A percentile compares a stretch with the other conserved stretches of the same genome.
These are phyloP conservation scores for Ptilonorhynchus violaceus DNA, from an alignment of 2,113 vertebrate genomes.

Conservation along the genomic window DNA sequence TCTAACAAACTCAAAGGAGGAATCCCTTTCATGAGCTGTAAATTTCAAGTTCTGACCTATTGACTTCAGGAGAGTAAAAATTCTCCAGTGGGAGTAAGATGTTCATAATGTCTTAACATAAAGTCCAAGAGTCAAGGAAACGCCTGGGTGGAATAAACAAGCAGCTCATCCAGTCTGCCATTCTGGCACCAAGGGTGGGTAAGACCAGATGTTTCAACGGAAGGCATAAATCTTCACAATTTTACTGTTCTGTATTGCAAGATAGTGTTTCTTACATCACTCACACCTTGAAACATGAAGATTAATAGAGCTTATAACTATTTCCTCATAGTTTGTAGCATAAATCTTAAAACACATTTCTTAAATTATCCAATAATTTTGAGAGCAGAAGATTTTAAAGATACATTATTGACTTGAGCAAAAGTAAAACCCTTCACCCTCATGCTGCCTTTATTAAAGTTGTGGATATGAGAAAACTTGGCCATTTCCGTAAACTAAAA, in stretches of 20 bases:
- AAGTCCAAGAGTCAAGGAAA: constrained; percentile 1
- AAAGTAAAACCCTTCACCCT: neutral
- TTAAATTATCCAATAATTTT: neutral
- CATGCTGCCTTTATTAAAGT: rapidly evolving
- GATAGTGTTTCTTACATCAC: neutral
- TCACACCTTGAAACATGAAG: neutral
- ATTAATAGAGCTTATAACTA: neutral
- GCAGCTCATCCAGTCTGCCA: neutral
- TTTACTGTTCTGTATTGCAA: neutral
- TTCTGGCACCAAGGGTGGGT: neutral
- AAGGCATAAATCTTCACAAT: neutral
- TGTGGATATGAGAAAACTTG: neutral
- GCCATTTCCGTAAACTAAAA: neutral
- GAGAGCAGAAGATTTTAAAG: neutral
- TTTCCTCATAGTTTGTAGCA: neutral
- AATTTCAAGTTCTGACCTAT: constrained; percentile 2
- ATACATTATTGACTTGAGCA: neutral
- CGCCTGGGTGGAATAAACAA: neutral
- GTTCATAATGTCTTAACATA: neutral
- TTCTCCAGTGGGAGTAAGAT: neutral
- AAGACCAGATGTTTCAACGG: neutral
- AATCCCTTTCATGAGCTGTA: neutral
- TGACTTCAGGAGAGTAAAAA: neutral
- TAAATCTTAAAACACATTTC: neutral
- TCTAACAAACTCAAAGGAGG: neutral